Base-by-base conservation (phyloP, 2,888 invertebrate species). In the Aquatica leii region DNA sequence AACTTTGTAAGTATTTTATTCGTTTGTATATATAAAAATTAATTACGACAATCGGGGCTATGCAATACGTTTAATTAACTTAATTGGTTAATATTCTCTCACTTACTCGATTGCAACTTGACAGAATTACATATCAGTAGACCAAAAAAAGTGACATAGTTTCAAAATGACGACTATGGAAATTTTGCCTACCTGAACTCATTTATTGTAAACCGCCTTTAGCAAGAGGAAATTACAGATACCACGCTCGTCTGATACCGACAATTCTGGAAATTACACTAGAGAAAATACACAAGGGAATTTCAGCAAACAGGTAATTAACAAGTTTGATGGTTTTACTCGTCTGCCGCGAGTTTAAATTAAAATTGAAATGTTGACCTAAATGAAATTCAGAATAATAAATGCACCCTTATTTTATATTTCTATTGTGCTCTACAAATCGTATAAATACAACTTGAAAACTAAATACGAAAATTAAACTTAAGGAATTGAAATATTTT, bases 261-360 rank as follows among this genome's bases (percentile, higher is more conserved):
- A 79, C 80, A 80, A 80, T 81, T 76, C 79, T 79, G 77, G 78
- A 80, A 80, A 80, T 79, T 79, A 78, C 78, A 77, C 77, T 75
- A 75, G 77, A 76, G 79, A 80, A 80, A 80, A 79, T 77, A 78
- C 80, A 77, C 80, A 73, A 72, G 79, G 79, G 81, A 80, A 77
- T 79, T 79, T 79, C 79, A 79, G 78, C 79, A 78, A 80, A 80
- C 80, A 80, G 80, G 80, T 80, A 81, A 81, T 81, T 81, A 81
- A 80, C 81, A 81, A 81, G 79, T 81, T 81, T 81, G 81, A 81
- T 80, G 80, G 78, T 78, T 80, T 80, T 76, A 75, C 77, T 77
- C 77, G 77, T 77, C 76, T 76, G 74, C 69, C 72, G 69, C 71
- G 73, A 75, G 70, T 74, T 74, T 75, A 74, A 75, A 75, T 75